Evolutionary conservation across 2,113 vertebrate genomes (phyloP), one percentile per base, ranked within the genome.

Genomic region (Urocynchramus pylzowi): DNA sequence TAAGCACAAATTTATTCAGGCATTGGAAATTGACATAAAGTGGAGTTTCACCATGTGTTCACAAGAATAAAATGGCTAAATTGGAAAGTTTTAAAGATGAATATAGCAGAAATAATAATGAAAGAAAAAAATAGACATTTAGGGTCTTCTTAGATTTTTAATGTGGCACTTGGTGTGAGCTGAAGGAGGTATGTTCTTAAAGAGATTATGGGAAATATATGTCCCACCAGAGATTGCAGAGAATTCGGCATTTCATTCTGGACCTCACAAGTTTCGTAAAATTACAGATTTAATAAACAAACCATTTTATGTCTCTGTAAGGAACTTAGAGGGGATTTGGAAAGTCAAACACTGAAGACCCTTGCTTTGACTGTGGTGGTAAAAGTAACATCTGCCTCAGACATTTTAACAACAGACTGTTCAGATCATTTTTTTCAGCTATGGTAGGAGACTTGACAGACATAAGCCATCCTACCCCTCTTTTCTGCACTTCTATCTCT

Each of bases 341-440:
- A 96, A 97, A 98, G 97, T 98, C 98, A 98, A 98, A 98, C 98
- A 98, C 80, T 95, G 95, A 94, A 95, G 97, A 97, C 96, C 96
- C 94, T 93, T 88, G 95, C 95, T 95, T 96, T 97, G 93, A 96
- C 97, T 97, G 95, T 91, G 83, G 96, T 96, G 93, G 97, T 98
- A 97, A 97, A 98, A 97, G 98, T 95, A 98, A 98, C 97, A 98
- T 98, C 96, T 97, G 95, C 96, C 94, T 89, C 63, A 89, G 84
- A 92, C 54, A 28, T 96, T 97, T 94, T 95, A 97, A 95, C 92
- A 95, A 91, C 97, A 98, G 97, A 49, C 90, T 96, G 95, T 96
- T 97, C 92, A 87, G 95, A 97, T 97, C 96, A 97, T 64, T 93
- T 65, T 95, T 96, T 96, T 94, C 90, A 81, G 93, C 82, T 82